A percentile compares a stretch with the other conserved stretches of the same genome.
phyloP scores from a whole-genome alignment of 2,797 vertebrate species.

The Alca torda region DNA sequence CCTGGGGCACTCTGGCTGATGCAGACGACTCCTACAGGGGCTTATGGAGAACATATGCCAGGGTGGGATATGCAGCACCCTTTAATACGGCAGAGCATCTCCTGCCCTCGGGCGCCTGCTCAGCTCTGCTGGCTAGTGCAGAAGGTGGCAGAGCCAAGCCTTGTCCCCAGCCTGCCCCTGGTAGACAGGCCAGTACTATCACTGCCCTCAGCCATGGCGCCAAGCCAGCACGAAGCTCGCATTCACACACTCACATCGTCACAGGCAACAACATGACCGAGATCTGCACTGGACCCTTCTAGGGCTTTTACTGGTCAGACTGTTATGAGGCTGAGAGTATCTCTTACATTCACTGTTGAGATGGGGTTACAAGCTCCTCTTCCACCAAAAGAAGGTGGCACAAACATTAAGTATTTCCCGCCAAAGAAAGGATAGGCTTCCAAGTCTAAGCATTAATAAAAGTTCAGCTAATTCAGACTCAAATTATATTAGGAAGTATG shows the following conservation, averaged over 20 bases:
- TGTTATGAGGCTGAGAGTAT: neutral
- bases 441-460: neutral
- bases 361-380: neutral
- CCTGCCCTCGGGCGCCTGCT: neutral
- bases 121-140: neutral
- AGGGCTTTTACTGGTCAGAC: fast-evolving
- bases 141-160: conserved; percentile 22
- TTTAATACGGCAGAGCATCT: neutral
- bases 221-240: fast-evolving
- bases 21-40: neutral
- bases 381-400: neutral
- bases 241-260: fast-evolving
- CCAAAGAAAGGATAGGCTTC: neutral
- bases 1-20: neutral
- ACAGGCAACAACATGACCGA: fast-evolving
- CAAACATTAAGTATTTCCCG: neutral
- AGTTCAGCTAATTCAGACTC: neutral
- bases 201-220: neutral
- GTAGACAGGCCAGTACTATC: neutral
- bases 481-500: neutral
- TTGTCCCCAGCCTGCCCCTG: neutral
- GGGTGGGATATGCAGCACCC: neutral
- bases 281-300: fast-evolving
- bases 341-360: neutral
- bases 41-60: conserved; percentile 37